Conservation (phyloP, 2,888 invertebrate species). For the Calameuta pallipes region DNA sequence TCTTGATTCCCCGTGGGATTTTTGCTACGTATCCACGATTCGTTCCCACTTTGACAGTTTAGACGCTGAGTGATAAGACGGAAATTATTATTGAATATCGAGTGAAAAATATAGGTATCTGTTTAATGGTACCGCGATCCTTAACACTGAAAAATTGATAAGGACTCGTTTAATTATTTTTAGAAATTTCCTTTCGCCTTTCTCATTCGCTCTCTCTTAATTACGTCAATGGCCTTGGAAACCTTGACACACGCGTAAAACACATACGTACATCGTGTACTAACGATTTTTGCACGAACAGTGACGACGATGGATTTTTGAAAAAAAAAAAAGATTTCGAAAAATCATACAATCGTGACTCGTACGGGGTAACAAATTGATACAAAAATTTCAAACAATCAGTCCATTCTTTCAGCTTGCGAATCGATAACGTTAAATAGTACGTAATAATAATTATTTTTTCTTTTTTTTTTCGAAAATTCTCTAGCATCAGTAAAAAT, state of each 20-base stretch:
- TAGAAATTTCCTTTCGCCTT: no score
- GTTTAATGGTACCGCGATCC: no score
- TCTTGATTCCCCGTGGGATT: no score
- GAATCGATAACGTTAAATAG: not conserved
- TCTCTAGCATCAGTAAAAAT: conserved; percentile 18
- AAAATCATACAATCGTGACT: not conserved
- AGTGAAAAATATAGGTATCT: no score
- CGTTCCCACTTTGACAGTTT: no score
- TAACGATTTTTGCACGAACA: not conserved
- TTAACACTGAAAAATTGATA: no score
- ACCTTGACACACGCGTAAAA: not conserved
- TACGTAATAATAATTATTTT: not conserved
- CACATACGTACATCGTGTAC: not conserved
- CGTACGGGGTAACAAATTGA: not conserved
- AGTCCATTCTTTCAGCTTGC: not conserved
- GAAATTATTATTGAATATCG: no score
- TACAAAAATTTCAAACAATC: not conserved
- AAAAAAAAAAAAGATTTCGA: not conserved
- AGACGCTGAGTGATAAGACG: no score
- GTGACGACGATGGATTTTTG: not conserved
- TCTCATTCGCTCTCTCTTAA: no score
- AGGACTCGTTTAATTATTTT: no score
- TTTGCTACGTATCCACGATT: no score
- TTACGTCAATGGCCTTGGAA: not conserved
- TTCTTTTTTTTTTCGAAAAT: no score